phyloP scores from a whole-genome alignment of 2,797 vertebrate species.

The Dryobates pubescens region DNA sequence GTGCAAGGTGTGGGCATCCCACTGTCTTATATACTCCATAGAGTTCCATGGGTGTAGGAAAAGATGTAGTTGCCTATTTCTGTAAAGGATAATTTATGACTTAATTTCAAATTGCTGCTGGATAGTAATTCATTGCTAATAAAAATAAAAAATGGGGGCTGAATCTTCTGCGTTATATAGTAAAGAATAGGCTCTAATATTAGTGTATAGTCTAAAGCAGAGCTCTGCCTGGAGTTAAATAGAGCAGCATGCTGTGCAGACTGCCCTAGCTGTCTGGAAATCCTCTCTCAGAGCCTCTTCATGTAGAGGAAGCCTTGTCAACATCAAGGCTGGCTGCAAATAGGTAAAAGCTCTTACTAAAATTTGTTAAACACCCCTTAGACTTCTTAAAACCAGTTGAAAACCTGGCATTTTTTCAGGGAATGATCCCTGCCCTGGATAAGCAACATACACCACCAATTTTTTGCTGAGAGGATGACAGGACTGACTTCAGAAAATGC shows the following conservation, averaged over 20 bases:
- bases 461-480: background rate
- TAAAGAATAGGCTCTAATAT: background rate
- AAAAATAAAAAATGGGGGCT: background rate
- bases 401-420: background rate
- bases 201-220: background rate
- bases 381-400: background rate
- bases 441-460: accelerated
- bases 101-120: background rate
- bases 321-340: background rate
- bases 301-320: background rate
- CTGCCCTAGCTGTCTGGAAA: background rate
- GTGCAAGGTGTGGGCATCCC: background rate
- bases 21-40: background rate
- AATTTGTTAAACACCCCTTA: background rate
- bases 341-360: background rate
- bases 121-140: background rate
- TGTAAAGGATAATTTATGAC: background rate
- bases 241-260: background rate
- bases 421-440: background rate
- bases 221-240: background rate
- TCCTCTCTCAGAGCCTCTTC: background rate
- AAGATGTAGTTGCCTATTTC: background rate
- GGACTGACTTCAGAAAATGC: background rate
- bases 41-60: background rate
- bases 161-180: background rate